A percentile compares a stretch with the other conserved stretches of the same genome.
Evolutionary conservation across 92 coral and sea anemone species (phyloP).

Genomic region (Porites lobata): DNA sequence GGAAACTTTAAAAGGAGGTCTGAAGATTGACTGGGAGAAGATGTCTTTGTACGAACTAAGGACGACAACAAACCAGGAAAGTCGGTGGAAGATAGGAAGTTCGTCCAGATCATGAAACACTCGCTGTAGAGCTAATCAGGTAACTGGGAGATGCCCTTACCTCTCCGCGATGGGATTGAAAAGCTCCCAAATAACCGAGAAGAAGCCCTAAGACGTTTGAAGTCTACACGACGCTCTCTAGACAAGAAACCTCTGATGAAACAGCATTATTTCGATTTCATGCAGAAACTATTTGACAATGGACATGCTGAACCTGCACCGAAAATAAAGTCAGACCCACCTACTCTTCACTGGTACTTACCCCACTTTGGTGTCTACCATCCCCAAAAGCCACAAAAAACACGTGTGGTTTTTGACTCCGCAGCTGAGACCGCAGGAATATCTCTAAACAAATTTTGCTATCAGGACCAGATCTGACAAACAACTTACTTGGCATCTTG

Average conservation of each 20-base stretch:
- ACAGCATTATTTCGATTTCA: constrained; percentile 39
- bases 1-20: constrained; percentile 19
- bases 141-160: constrained; percentile 49
- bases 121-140: not conserved
- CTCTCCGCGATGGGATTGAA: not conserved
- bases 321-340: not conserved
- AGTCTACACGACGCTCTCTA: not conserved
- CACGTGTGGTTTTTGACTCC: constrained; percentile 12
- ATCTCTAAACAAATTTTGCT: not conserved
- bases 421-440: constrained; percentile 37
- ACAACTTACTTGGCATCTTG: constrained; percentile 42
- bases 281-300: constrained; percentile 30
- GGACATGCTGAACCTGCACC: constrained; percentile 39
- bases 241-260: constrained; percentile 42
- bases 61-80: constrained; percentile 52
- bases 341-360: constrained; percentile 25
- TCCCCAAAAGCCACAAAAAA: constrained; percentile 37
- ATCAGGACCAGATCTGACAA: constrained; percentile 48
- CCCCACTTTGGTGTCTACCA: constrained; percentile 63
- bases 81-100: constrained; percentile 49
- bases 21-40: constrained; percentile 36
- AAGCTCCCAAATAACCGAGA: constrained; percentile 26
- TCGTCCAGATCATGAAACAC: constrained; percentile 35
- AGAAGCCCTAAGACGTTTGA: constrained; percentile 18
- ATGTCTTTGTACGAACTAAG: constrained; percentile 17